Percentiles rank a stretch among this genome's conserved stretches.
Conservation (phyloP, 2,888 invertebrate genomes). For the Piscicola geometra region DNA sequence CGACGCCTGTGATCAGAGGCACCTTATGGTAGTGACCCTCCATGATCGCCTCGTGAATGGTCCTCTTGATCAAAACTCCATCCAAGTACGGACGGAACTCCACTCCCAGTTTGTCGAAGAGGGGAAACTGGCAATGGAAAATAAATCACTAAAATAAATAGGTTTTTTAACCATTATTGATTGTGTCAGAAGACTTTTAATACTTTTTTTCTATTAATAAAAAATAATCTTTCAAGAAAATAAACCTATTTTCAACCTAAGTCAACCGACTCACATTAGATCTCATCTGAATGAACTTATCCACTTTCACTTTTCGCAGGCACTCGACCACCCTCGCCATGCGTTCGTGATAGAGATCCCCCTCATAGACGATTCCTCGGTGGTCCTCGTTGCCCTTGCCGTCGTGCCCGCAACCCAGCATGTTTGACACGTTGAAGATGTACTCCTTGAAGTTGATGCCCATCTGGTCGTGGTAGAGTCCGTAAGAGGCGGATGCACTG, state of each 20-base stretch:
- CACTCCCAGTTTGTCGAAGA: constrained; percentile 43
- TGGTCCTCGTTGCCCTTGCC: background rate
- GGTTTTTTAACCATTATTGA: background rate
- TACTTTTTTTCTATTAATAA: background rate
- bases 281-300: too few species aligned
- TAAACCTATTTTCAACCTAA: background rate
- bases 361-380: background rate
- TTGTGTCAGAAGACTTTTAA: background rate
- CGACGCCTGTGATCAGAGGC: constrained; percentile 42
- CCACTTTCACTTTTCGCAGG: too few species aligned
- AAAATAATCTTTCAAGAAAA: background rate
- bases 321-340: constrained; percentile 37
- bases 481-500: constrained; percentile 41
- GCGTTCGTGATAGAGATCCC: background rate
- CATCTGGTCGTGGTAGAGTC: constrained; percentile 34
- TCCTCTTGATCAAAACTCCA: constrained; percentile 35
- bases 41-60: constrained; percentile 38
- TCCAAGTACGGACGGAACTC: constrained; percentile 44
- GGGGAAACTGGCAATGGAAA: constrained; percentile 40
- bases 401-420: constrained; percentile 38
- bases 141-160: too few species aligned
- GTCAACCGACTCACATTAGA: too few species aligned
- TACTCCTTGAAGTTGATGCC: constrained; percentile 36
- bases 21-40: constrained; percentile 39
- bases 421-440: constrained; percentile 39